Percentiles rank a stretch among this genome's conserved stretches.
phyloP scores from a whole-genome alignment of 2,797 vertebrate genomes.

The Pithecia hirsuta region DNA sequence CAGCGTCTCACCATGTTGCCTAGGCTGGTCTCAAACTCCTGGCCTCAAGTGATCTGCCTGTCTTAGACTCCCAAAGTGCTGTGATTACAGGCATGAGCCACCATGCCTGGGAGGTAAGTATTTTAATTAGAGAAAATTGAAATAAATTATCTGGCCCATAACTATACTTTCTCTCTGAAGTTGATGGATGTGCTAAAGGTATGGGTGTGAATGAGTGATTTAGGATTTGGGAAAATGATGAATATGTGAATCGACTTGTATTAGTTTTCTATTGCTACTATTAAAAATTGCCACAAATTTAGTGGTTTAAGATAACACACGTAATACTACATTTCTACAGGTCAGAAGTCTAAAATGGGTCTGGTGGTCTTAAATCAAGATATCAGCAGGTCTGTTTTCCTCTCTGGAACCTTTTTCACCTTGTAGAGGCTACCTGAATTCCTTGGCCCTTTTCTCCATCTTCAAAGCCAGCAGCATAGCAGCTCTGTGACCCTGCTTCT shows the following conservation, averaged over 20 bases:
- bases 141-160: neutral
- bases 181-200: neutral
- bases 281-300: neutral
- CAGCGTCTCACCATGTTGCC: no score
- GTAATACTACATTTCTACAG: neutral
- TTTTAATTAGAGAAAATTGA: conserved; percentile 4
- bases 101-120: neutral
- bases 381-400: neutral
- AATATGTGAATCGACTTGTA: neutral
- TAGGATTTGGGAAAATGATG: neutral
- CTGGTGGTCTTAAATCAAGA: neutral
- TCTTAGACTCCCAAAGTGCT: no score
- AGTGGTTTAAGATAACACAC: neutral
- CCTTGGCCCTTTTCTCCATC: neutral
- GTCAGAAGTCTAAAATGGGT: neutral
- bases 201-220: neutral
- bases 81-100: no score
- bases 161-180: neutral
- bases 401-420: neutral
- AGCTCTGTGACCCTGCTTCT: neutral
- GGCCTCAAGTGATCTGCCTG: no score
- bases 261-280: neutral
- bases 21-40: no score
- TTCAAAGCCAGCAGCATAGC: neutral
- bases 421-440: neutral